Evolutionary conservation across 2,888 invertebrate species (phyloP), one percentile per base, ranked within the genome.

Genomic region (Lottia scabra): DNA sequence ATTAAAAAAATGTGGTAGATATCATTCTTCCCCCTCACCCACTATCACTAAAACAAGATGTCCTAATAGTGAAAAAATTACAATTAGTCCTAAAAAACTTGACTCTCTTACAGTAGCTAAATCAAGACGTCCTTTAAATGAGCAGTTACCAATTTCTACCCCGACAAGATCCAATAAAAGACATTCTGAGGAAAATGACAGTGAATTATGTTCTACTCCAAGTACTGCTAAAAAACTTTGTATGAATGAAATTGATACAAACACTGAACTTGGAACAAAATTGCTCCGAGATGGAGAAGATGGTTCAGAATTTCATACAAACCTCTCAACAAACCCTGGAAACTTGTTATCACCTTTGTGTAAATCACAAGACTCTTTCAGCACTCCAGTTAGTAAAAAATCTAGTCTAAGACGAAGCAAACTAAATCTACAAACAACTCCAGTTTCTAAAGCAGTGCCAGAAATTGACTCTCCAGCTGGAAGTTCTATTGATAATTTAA

Each of bases 1-100:
- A 56, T 71, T 85, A 63, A 84, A 85, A 71, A 78, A 78, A 75
- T 84, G 83, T 80, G 84, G 85, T 2, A 76, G 85, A 19, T 84
- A 84, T 73, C 83, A 85, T 74, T 72, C 80, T 13, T 81, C 83
- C 10, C 70, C 72, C 23, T 56, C 72, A n/a, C 66, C 73, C 30
- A 48, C 62, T 19, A 38, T 38, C 10, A 8, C 38, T 23, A 44
- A 68, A 27, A 56, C 19, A 19, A 19, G 27, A 43, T 10, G 56
- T 62, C 10, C 8, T 23, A 10, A 27, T 15, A 62, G 19, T 43
- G 13, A 30, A 62, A 5, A 19, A 5, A 43, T 16, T 10, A 56
- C 30, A 15, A 38, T 26, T 27, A 69, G 16, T 38, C 16, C 27
- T 12, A 43, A 43, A 65, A n/a, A 30, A 19, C 30, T 16, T n/a